Percentiles rank a stretch among this genome's conserved stretches.
Evolutionary conservation across 2,113 vertebrate genomes (phyloP).

Genomic region (Hypanus sabinus): DNA sequence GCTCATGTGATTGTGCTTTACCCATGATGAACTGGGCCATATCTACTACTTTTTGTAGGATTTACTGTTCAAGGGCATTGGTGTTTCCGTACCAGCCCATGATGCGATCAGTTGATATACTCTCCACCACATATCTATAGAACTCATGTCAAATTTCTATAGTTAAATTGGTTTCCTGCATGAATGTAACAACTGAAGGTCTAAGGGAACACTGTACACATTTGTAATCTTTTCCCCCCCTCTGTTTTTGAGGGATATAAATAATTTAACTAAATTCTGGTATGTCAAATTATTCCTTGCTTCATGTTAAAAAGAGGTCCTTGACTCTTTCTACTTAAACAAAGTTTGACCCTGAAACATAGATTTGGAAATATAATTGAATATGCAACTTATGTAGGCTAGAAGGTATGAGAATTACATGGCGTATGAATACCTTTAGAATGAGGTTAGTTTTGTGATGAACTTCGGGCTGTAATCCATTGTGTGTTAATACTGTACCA

Average conservation of each 20-base stretch:
- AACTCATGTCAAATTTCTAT: too few species aligned
- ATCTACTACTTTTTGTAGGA: too few species aligned
- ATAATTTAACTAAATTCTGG: neutral
- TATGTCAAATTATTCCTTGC: neutral
- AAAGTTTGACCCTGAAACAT: too few species aligned
- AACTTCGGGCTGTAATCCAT: neutral
- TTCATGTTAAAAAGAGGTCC: neutral
- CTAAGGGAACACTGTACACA: neutral
- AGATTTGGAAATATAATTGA: too few species aligned
- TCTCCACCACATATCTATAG: too few species aligned
- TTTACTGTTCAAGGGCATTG: too few species aligned
- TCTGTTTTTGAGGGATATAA: neutral
- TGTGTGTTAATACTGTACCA: too few species aligned
- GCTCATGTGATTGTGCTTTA: too few species aligned
- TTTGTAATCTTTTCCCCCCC: neutral
- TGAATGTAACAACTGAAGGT: neutral
- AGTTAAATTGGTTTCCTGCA: neutral
- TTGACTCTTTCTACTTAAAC: neutral
- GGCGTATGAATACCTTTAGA: too few species aligned
- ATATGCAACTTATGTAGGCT: neutral
- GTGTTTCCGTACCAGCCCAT: too few species aligned
- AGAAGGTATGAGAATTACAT: neutral
- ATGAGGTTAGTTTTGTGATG: neutral
- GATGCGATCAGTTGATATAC: too few species aligned
- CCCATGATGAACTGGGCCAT: too few species aligned